These are phyloP conservation scores for Vipera latastei DNA, from an alignment of 2,797 vertebrate genomes.

Conservation along the genomic window DNA sequence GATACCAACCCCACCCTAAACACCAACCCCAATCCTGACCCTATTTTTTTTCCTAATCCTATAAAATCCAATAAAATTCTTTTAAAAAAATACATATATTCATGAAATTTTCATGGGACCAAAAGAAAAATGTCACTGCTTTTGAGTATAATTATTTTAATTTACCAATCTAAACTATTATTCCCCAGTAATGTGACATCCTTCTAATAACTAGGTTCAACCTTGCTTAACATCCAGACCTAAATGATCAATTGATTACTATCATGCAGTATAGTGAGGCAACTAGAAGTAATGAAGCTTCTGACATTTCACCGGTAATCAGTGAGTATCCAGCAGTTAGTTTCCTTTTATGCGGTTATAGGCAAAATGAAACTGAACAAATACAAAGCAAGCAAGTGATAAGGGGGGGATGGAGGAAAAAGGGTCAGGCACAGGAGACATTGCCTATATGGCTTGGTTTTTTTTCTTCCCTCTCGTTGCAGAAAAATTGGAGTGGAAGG, in stretches of 20 bases:
- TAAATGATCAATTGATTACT: not conserved
- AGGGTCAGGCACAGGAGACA: not conserved
- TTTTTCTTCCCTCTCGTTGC: not conserved
- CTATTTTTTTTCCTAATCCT: too few species aligned
- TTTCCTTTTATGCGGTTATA: not conserved
- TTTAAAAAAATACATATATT: not conserved
- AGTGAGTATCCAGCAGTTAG: not conserved
- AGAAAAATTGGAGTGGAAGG: not conserved
- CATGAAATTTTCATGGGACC: not conserved
- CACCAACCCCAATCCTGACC: too few species aligned
- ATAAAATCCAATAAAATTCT: too few species aligned
- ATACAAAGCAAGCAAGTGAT: not conserved
- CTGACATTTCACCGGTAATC: not conserved
- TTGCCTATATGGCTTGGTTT: not conserved
- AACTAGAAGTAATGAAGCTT: not conserved
- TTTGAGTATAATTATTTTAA: not conserved
- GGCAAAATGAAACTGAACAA: not conserved
- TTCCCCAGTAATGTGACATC: not conserved
- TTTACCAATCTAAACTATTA: not conserved
- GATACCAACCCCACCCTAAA: too few species aligned
- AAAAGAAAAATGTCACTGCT: not conserved
- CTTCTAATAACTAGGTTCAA: not conserved
- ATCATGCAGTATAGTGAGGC: not conserved
- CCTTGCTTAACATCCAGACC: not conserved
- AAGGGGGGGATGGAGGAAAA: not conserved